Percentiles rank a stretch among this genome's conserved stretches.
phyloP scores from a whole-genome alignment of 1,140 invertebrate genomes.

The Eriosoma lanigerum region DNA sequence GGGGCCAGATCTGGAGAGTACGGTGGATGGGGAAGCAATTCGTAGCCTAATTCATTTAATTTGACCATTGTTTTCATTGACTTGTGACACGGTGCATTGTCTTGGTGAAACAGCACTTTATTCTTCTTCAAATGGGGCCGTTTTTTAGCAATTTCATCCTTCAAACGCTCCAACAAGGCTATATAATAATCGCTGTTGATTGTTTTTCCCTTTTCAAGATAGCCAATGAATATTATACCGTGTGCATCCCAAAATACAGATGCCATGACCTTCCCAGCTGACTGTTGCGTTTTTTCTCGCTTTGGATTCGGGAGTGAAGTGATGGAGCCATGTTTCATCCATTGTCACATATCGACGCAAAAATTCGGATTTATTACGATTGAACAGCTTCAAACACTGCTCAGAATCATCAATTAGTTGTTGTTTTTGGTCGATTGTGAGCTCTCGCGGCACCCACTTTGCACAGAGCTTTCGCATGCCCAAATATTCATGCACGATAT shows the following conservation, averaged over 20 bases:
- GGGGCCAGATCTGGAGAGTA: conserved; percentile 60
- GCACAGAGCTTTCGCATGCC: no score
- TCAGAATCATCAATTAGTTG: no score
- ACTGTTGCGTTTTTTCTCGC: no score
- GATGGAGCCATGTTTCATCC: no score
- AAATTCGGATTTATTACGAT: no score
- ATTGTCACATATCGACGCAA: no score
- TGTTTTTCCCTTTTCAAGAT: conserved; percentile 60
- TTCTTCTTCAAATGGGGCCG: conserved; percentile 58
- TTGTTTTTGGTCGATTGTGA: no score
- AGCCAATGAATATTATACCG: conserved; percentile 59
- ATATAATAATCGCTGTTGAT: conserved; percentile 56
- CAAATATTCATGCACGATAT: no score
- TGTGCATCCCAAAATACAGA: conserved; percentile 57
- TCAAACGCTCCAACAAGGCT: conserved; percentile 54
- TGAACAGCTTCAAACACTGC: no score
- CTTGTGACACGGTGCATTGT: conserved; percentile 57
- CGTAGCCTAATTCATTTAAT: conserved; percentile 58
- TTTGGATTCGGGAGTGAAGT: no score
- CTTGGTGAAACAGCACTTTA: conserved; percentile 59
- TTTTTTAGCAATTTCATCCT: conserved; percentile 53
- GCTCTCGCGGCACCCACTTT: no score
- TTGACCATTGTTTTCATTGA: conserved; percentile 55
- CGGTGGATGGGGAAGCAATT: conserved; percentile 60
- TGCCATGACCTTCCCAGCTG: conserved; percentile 55